Percentiles rank a stretch among this genome's conserved stretches.
Conservation (phyloP, 1,140 invertebrate genomes). For the Parapsyche elsis region DNA sequence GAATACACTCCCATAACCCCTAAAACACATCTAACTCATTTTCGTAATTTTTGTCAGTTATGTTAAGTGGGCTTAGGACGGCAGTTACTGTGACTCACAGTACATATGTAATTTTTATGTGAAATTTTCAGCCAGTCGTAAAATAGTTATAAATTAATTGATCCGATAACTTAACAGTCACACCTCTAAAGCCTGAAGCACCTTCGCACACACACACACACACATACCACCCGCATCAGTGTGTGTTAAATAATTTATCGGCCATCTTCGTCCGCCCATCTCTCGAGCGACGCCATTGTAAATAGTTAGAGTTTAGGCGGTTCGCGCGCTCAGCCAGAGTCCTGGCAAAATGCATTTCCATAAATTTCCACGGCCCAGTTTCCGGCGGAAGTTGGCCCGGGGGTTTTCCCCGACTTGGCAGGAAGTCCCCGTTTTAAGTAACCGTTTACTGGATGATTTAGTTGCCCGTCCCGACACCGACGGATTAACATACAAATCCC, state of each 20-base stretch:
- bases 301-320: slow-evolving; percentile 23
- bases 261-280: neutral
- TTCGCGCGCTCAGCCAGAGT: slow-evolving; percentile 15
- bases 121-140: too few species aligned
- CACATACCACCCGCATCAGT: too few species aligned
- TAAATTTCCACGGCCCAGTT: slow-evolving; percentile 40
- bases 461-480: neutral
- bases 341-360: slow-evolving; percentile 48
- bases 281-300: neutral
- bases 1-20: too few species aligned
- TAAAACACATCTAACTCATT: too few species aligned
- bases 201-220: too few species aligned
- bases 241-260: neutral
- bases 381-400: slow-evolving; percentile 30
- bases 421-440: slow-evolving; percentile 38
- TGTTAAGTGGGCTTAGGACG: too few species aligned
- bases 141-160: too few species aligned
- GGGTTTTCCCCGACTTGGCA: slow-evolving; percentile 14
- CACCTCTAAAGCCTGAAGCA: too few species aligned
- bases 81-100: too few species aligned
- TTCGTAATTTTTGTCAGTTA: too few species aligned
- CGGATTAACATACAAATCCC: slow-evolving; percentile 29
- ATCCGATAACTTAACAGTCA: too few species aligned
- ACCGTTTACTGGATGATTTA: slow-evolving; percentile 42
- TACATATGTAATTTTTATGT: too few species aligned